Conservation (phyloP, 2,797 vertebrate species). For the Tauraco hartlaubi region DNA sequence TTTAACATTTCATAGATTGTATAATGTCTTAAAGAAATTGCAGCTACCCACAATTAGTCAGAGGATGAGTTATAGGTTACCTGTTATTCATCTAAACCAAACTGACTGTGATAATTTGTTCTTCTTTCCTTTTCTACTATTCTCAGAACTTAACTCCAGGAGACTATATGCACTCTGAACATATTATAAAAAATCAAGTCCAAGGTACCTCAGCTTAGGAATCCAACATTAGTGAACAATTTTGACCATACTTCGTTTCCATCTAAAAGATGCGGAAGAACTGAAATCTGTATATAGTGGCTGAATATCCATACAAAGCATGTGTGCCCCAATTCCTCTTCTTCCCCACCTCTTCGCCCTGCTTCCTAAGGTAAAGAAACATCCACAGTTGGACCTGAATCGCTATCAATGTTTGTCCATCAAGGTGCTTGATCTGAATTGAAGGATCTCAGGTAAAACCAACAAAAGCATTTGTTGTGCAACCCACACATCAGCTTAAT, state of each 20-base stretch:
- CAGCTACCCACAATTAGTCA: neutral
- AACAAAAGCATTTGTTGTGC: neutral
- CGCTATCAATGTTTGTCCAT: neutral
- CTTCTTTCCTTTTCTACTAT: neutral
- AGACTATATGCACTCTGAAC: neutral
- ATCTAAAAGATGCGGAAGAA: neutral
- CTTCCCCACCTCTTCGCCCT: neutral
- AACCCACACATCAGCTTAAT: neutral
- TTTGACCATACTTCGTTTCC: neutral
- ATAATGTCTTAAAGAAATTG: neutral
- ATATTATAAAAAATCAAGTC: neutral
- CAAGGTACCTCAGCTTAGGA: neutral
- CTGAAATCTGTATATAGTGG: neutral
- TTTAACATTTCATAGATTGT: neutral
- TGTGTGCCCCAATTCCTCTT: neutral
- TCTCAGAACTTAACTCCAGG: neutral
- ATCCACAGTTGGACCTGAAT: neutral
- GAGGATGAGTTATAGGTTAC: neutral
- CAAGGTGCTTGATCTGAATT: neutral
- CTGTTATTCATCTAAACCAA: neutral
- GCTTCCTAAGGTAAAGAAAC: neutral
- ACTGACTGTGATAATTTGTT: neutral
- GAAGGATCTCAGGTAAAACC: neutral
- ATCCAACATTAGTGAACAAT: neutral
- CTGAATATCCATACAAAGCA: neutral